Evolutionary conservation across 2,797 vertebrate species (phyloP).

Genomic region (Trichosurus vulpecula): DNA sequence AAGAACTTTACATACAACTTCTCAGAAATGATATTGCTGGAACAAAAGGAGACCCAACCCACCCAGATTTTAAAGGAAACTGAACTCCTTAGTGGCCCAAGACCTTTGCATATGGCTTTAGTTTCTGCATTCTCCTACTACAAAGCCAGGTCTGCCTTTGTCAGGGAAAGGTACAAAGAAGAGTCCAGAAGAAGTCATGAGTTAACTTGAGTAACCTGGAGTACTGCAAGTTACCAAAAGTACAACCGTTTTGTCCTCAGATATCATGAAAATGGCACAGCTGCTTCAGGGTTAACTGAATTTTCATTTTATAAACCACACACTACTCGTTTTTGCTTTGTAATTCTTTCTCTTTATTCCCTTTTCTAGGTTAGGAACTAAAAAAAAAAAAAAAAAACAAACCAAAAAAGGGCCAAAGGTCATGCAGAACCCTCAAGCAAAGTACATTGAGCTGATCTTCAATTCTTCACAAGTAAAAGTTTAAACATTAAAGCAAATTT

Average conservation of each 20-base stretch:
- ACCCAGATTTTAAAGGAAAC: not conserved
- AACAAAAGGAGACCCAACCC: not conserved
- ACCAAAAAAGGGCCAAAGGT: slow-evolving; percentile 63
- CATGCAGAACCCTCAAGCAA: slow-evolving; percentile 67
- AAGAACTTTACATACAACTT: not conserved
- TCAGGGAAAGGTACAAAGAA: not conserved
- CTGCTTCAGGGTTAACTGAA: slow-evolving; percentile 64
- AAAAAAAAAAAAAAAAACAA: slow-evolving; percentile 56
- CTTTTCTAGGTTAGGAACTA: slow-evolving; percentile 57
- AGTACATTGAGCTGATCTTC: slow-evolving; percentile 34
- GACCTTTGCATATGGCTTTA: not conserved
- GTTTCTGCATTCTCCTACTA: not conserved
- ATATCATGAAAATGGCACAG: slow-evolving; percentile 47
- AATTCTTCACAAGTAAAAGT: slow-evolving; percentile 68
- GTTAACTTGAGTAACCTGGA: not conserved
- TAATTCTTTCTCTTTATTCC: slow-evolving; percentile 64
- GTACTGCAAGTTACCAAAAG: not conserved
- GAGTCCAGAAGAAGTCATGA: not conserved
- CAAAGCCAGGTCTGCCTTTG: not conserved
- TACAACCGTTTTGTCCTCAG: slow-evolving; percentile 73
- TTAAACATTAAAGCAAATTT: slow-evolving; percentile 61
- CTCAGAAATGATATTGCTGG: not conserved
- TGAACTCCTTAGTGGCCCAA: not conserved
- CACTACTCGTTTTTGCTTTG: slow-evolving; percentile 69
- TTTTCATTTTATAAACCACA: slow-evolving; percentile 76